These are phyloP conservation scores for Listrodromus nycthemerus DNA, from an alignment of 2,888 invertebrate genomes.

Conservation along the genomic window DNA sequence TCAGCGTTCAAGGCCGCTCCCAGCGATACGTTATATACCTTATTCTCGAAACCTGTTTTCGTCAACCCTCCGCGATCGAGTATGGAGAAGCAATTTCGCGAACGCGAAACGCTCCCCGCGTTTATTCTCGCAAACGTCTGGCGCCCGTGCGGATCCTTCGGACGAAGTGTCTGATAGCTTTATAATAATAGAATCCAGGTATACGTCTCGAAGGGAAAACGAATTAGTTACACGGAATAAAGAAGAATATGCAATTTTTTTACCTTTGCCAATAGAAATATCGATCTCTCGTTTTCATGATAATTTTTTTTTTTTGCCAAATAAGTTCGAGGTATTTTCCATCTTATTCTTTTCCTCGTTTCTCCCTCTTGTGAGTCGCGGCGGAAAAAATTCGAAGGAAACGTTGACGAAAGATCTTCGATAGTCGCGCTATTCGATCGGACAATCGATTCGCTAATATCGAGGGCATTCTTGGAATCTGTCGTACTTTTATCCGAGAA, in stretches of 20 bases:
- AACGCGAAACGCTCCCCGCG: slow-evolving; percentile 13
- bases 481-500: no score
- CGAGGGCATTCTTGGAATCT: no score
- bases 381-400: no score
- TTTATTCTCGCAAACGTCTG: slow-evolving; percentile 30
- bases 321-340: neutral
- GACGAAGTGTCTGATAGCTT: neutral
- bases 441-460: no score
- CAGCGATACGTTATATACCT: slow-evolving; percentile 19
- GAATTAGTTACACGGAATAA: neutral
- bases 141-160: neutral
- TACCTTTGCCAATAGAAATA: neutral
- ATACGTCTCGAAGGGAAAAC: neutral
- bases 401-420: no score
- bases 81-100: slow-evolving; percentile 42
- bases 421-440: no score
- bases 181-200: neutral
- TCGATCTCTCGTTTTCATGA: neutral
- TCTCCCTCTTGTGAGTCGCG: neutral
- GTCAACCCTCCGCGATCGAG: slow-evolving; percentile 40
- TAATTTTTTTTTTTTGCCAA: neutral
- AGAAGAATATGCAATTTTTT: no score
- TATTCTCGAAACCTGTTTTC: slow-evolving; percentile 58
- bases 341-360: neutral
- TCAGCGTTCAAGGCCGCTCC: slow-evolving; percentile 17